Conservation (phyloP, 2,797 vertebrate species). For the Onychomys torridus region DNA sequence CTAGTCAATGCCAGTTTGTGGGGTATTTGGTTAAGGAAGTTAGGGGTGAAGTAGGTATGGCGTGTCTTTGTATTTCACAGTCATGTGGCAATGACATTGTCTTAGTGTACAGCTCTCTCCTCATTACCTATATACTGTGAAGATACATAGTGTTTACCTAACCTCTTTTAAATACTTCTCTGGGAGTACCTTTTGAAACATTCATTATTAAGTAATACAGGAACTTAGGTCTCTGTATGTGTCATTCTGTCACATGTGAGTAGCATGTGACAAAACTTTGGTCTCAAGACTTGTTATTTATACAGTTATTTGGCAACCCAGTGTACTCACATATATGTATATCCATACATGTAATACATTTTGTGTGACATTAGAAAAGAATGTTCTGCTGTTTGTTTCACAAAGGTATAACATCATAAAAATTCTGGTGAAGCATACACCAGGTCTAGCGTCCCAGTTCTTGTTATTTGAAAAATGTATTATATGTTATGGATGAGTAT, state of each 20-base stretch:
- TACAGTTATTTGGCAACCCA: not conserved
- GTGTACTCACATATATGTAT: not conserved
- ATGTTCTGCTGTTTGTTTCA: not conserved
- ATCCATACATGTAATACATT: not conserved
- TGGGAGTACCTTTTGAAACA: slow-evolving; percentile 28
- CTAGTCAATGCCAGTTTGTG: not conserved
- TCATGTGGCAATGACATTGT: not conserved
- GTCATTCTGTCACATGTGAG: slow-evolving; percentile 27
- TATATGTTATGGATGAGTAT: not conserved
- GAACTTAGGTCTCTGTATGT: not conserved
- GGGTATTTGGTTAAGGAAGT: not conserved
- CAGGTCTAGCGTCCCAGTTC: not conserved
- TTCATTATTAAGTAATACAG: slow-evolving; percentile 59
- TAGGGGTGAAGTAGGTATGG: not conserved
- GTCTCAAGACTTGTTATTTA: slow-evolving; percentile 35
- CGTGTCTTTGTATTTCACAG: not conserved
- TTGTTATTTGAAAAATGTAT: slow-evolving; percentile 14
- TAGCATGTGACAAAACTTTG: slow-evolving; percentile 58
- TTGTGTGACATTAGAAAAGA: slow-evolving; percentile 34
- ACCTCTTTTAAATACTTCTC: not conserved
- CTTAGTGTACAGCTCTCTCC: not conserved
- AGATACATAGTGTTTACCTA: not conserved
- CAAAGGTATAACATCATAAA: not conserved
- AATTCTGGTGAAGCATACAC: not conserved
- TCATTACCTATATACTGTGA: not conserved